Evolutionary conservation across 2,888 invertebrate genomes (phyloP).

Genomic region (Cecidostiba fungosa): DNA sequence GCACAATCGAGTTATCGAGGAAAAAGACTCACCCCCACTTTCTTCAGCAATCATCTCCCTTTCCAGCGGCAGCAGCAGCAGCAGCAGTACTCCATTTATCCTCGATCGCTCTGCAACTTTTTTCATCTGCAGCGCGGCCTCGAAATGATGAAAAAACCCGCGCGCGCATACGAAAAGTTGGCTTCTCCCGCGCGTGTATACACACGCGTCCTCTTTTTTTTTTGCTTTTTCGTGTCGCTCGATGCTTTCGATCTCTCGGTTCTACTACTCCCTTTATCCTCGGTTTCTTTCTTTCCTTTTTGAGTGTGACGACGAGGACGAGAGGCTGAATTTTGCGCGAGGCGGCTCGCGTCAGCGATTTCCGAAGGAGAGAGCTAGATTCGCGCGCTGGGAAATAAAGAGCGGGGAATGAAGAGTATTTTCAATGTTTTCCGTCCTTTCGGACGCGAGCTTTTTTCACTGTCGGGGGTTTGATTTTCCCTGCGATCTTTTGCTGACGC

Average conservation of each 20-base stretch:
- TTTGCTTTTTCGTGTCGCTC: not conserved
- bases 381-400: conserved; percentile 60
- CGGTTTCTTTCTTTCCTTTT: not conserved
- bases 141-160: conserved; percentile 47
- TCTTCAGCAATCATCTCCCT: conserved; percentile 5
- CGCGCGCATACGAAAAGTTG: conserved; percentile 23
- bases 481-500: conserved; percentile 16
- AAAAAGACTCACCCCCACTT: not conserved
- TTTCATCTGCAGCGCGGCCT: conserved; percentile 48
- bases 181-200: conserved; percentile 27
- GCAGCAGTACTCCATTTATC: conserved; percentile 40
- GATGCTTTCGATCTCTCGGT: not conserved
- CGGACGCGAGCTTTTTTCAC: not conserved
- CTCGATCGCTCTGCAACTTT: conserved; percentile 50
- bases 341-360: conserved; percentile 57
- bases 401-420: conserved; percentile 58
- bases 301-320: conserved; percentile 6
- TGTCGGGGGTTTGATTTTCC: conserved; percentile 32
- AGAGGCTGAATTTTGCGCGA: conserved; percentile 36
- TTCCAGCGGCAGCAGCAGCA: not conserved
- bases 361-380: conserved; percentile 49
- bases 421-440: conserved; percentile 49
- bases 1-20: not conserved
- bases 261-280: conserved; percentile 14
- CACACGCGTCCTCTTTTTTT: conserved; percentile 27